A percentile compares a stretch with the other conserved stretches of the same genome.
Evolutionary conservation across 1,140 invertebrate genomes (phyloP).

Genomic region (Dreissena polymorpha): DNA sequence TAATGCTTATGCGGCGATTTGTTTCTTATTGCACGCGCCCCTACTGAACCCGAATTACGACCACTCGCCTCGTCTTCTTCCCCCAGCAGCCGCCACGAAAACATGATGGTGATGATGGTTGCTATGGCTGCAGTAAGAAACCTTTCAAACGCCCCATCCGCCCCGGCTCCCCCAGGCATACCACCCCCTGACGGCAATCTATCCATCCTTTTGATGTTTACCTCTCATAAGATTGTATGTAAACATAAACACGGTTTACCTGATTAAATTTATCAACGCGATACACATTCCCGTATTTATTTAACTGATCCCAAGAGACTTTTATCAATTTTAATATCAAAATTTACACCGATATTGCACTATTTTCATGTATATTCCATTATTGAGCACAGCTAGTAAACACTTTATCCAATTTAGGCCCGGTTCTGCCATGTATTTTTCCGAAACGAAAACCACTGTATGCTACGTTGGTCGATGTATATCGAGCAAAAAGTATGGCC

Average conservation of each 20-base stretch:
- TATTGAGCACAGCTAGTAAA: neutral
- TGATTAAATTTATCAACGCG: conserved; percentile 15
- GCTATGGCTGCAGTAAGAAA: conserved; percentile 76
- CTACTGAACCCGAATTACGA: conserved; percentile 1
- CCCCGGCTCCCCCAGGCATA: too few species aligned
- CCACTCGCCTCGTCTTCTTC: conserved; percentile 59
- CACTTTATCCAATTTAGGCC: neutral
- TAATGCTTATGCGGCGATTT: neutral
- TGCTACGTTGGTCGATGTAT: neutral
- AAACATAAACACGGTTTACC: conserved; percentile 32
- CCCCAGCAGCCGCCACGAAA: conserved; percentile 75
- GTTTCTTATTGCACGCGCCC: neutral
- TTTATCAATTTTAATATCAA: conserved; percentile 16
- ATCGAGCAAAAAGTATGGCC: conserved; percentile 48
- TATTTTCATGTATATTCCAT: conserved; percentile 8
- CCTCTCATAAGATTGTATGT: conserved; percentile 1
- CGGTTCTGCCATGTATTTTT: neutral
- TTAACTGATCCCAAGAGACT: conserved; percentile 37
- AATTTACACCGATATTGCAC: neutral
- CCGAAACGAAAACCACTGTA: conserved; percentile 2
- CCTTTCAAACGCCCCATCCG: conserved; percentile 75
- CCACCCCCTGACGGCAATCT: conserved; percentile 23
- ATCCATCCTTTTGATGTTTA: conserved; percentile 34
- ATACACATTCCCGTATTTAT: conserved; percentile 21
- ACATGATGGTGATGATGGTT: conserved; percentile 76